Evolutionary conservation across 2,888 invertebrate genomes (phyloP).

Genomic region (Parelbella ahira): DNA sequence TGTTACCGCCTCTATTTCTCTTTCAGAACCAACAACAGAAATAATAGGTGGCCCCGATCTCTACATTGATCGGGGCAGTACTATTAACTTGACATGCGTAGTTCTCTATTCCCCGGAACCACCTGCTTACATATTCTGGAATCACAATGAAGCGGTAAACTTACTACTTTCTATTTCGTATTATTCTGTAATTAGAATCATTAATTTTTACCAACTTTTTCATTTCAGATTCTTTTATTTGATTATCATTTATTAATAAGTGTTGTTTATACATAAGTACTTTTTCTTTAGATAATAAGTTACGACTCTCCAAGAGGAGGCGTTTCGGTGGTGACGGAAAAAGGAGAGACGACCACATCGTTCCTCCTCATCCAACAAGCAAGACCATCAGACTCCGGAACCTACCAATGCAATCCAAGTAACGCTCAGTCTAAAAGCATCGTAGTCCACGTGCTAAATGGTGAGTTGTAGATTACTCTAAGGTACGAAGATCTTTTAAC

Average conservation of each 20-base stretch:
- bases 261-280: too few species aligned
- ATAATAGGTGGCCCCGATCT: conserved; percentile 95
- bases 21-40: conserved; percentile 94
- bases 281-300: conserved; percentile 89
- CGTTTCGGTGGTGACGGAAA: conserved; percentile 94
- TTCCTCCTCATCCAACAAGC: conserved; percentile 94
- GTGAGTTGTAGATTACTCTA: conserved; percentile 86
- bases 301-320: conserved; percentile 95
- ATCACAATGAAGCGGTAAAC: conserved; percentile 94
- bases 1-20: conserved; percentile 37
- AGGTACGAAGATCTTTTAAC: too few species aligned
- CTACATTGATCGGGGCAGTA: conserved; percentile 95
- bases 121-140: conserved; percentile 96
- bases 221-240: too few species aligned
- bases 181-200: too few species aligned
- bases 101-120: conserved; percentile 95
- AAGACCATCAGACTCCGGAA: conserved; percentile 91
- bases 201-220: too few species aligned
- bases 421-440: conserved; percentile 95
- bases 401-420: conserved; percentile 96
- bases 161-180: too few species aligned
- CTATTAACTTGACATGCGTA: conserved; percentile 96
- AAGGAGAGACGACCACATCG: conserved; percentile 94
- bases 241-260: too few species aligned
- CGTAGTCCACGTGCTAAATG: conserved; percentile 95